These are phyloP conservation scores for Meloe dianella DNA, from an alignment of 2,888 invertebrate species.

Conservation along the genomic window DNA sequence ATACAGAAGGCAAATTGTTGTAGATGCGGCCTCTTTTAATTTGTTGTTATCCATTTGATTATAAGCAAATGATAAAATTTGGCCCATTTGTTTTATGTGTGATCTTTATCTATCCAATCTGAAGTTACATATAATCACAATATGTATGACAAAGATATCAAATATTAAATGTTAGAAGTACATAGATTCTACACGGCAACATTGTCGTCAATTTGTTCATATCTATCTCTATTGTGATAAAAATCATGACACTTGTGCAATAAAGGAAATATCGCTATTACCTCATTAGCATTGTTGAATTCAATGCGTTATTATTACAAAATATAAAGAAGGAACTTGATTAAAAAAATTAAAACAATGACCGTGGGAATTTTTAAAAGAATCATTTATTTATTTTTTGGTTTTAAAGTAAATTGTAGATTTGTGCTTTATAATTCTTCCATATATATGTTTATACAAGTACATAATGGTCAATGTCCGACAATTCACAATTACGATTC, in stretches of 20 bases:
- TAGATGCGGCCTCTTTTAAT: too few species aligned
- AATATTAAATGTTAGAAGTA: too few species aligned
- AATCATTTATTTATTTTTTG: constrained; percentile 3
- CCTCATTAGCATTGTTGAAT: constrained; percentile 28
- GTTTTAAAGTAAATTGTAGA: not conserved
- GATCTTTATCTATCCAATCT: too few species aligned
- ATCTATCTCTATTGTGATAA: too few species aligned
- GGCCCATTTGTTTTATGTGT: too few species aligned
- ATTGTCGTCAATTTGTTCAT: too few species aligned
- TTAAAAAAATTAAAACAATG: constrained; percentile 12
- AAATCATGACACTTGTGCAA: constrained; percentile 24
- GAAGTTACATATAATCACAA: too few species aligned
- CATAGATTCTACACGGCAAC: not conserved
- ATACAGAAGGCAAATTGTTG: too few species aligned
- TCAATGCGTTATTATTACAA: constrained; percentile 18
- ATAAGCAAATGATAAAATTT: too few species aligned
- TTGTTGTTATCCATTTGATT: too few species aligned
- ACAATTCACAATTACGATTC: constrained; percentile 32
- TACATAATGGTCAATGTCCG: constrained; percentile 40
- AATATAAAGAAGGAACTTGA: constrained; percentile 25
- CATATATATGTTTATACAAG: too few species aligned
- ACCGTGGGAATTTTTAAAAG: not conserved
- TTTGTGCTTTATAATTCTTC: constrained; percentile 18
- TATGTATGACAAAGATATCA: too few species aligned
- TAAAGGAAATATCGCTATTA: constrained; percentile 25